Conservation (phyloP, 2,113 vertebrate genomes). For the Neodontobutis hainanensis region DNA sequence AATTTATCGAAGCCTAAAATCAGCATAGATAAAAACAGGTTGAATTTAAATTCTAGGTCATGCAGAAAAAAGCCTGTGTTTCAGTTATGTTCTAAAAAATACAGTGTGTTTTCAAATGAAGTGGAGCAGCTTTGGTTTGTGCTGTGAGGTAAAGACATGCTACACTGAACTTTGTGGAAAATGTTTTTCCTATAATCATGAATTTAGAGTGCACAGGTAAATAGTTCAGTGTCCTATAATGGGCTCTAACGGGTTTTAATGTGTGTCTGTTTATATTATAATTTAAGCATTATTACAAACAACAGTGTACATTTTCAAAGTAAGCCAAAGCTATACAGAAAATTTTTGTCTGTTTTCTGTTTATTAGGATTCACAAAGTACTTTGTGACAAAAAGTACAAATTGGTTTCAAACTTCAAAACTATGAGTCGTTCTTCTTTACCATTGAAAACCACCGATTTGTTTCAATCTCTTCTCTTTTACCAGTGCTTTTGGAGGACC, state of each 20-base stretch:
- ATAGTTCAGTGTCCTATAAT: no score
- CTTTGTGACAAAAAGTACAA: not conserved
- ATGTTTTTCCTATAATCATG: not conserved
- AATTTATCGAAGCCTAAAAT: conserved; percentile 39
- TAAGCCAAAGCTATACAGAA: no score
- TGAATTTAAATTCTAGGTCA: conserved; percentile 45
- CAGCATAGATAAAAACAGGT: conserved; percentile 26
- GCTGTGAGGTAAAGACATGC: not conserved
- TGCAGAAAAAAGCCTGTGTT: not conserved
- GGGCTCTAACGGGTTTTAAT: no score
- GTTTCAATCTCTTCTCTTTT: no score
- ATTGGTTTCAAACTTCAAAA: no score
- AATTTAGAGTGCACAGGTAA: not conserved
- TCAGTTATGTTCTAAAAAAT: conserved; percentile 22
- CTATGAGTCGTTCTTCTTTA: no score
- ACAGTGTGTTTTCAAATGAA: conserved; percentile 31
- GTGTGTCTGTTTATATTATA: no score
- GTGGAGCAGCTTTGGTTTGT: conserved; percentile 3
- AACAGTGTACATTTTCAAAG: no score
- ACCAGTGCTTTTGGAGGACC: no score
- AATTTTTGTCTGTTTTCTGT: not conserved
- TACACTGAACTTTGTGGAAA: conserved; percentile 4
- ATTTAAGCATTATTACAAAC: no score
- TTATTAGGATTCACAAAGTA: not conserved
- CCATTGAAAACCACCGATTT: no score